Evolutionary conservation across 2,113 vertebrate genomes (phyloP).

Genomic region (Anolis sagrei): DNA sequence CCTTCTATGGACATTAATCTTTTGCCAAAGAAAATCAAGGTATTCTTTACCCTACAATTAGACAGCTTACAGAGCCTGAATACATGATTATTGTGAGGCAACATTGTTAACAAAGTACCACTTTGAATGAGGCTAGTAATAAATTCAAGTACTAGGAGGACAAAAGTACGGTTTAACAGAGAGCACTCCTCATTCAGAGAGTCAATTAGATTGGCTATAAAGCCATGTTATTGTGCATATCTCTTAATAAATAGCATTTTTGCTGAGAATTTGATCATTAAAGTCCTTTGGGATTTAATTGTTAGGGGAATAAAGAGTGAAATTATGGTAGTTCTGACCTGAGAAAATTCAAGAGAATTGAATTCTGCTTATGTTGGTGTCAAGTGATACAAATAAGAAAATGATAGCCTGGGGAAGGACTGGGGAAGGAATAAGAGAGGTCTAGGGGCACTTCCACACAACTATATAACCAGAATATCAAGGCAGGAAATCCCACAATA

Average conservation of each 20-base stretch:
- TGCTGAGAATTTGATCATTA: background rate
- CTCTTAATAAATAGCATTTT: background rate
- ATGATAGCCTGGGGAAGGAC: background rate
- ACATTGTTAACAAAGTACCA: background rate
- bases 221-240: background rate
- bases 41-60: constrained; percentile 7
- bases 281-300: background rate
- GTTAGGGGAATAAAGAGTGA: background rate
- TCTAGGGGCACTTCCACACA: no score
- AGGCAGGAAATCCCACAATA: no score
- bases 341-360: background rate
- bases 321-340: background rate
- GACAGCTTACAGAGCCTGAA: background rate
- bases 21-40: background rate
- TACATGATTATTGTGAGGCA: background rate
- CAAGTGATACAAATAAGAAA: background rate
- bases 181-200: background rate
- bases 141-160: background rate
- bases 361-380: background rate
- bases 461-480: no score
- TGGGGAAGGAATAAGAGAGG: background rate
- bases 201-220: background rate
- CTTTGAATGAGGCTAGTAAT: background rate
- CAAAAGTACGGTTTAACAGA: background rate
- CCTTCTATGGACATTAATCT: background rate